Evolutionary conservation across 37 sponge, comb jelly and placozoan genomes (phyloP), one percentile per base, ranked within the genome.

Genomic region (Amphimedon queenslandica): DNA sequence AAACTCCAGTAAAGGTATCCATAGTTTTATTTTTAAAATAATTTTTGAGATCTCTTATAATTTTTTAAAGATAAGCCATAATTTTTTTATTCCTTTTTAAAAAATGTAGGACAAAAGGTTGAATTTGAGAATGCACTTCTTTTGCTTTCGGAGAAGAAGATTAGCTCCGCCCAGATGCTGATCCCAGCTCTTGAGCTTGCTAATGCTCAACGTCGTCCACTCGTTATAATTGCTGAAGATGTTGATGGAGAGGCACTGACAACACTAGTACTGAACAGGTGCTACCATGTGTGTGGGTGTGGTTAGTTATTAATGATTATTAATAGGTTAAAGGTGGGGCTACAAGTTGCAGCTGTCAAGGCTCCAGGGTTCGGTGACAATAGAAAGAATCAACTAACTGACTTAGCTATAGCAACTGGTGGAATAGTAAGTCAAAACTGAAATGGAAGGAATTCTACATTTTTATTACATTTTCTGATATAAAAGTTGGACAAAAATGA

Each of bases 331-430:
- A 97, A 97, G 80, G 79, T 94, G 34, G 99, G 99, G 1, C 83
- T 97, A 1, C 92, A 91, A 60, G 86, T 97, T 0, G 92, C 77
- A 37, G 99, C 99, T 36, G 95, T 97, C 27, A 97, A 97, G 72
- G 94, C 99, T 43, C 99, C 99, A 29, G 99, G 99, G 6, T 97
- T 97, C 74, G 99, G 99, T 30, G 99, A 97, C 71, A 97, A 97
- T 67, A 77, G 99, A 24, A 94, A 94, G 84, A 88, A 86, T 63
- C 80, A 82, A 58, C 75, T 97, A 20, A 82, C 79, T 20, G 99
- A 97, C 76, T 92, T 97, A 67, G 99, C 99, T 43, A 71, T 89
- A 4, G 90, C 95, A 11, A 92, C 93, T 3, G 98, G 98, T 25
- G 87, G 82, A 4, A 65, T 69, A 23, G 82, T 75, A 1, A 35